Conservation (phyloP, 2,113 vertebrate species). For the Cinclus mexicanus region DNA sequence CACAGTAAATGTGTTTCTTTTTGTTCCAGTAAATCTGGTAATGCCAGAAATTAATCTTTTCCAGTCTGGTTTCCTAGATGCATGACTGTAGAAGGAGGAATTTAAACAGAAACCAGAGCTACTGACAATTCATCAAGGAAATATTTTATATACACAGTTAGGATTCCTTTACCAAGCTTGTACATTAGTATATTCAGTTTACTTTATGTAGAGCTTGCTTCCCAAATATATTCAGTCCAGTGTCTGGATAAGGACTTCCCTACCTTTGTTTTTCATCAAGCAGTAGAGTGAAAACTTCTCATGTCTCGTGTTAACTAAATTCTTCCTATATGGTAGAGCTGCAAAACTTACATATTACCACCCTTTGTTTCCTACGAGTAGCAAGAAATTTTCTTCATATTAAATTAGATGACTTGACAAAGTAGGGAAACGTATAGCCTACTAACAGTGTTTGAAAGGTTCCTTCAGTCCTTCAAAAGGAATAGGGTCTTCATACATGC, state of each 20-base stretch:
- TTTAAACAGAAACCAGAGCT: conserved; percentile 74
- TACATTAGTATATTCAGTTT: conserved; percentile 28
- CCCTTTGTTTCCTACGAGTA: neutral
- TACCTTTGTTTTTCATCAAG: neutral
- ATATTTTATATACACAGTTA: conserved; percentile 39
- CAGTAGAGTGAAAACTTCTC: neutral
- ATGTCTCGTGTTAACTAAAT: neutral
- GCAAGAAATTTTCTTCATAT: neutral
- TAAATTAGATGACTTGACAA: neutral
- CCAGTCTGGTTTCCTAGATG: conserved; percentile 7
- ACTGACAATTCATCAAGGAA: conserved; percentile 61
- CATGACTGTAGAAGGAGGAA: conserved; percentile 45
- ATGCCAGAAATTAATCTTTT: neutral
- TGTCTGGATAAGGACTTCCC: neutral
- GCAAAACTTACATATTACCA: neutral
- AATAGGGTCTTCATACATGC: neutral
- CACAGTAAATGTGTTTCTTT: neutral
- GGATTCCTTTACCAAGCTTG: conserved; percentile 56
- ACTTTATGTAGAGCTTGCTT: neutral
- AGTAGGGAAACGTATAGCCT: neutral
- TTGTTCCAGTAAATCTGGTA: conserved; percentile 23
- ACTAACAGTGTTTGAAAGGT: neutral
- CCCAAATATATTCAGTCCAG: neutral
- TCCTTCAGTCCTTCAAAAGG: neutral
- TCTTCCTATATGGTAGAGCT: neutral